Conservation (phyloP, 2,888 invertebrate genomes). For the Pheosia tremula region DNA sequence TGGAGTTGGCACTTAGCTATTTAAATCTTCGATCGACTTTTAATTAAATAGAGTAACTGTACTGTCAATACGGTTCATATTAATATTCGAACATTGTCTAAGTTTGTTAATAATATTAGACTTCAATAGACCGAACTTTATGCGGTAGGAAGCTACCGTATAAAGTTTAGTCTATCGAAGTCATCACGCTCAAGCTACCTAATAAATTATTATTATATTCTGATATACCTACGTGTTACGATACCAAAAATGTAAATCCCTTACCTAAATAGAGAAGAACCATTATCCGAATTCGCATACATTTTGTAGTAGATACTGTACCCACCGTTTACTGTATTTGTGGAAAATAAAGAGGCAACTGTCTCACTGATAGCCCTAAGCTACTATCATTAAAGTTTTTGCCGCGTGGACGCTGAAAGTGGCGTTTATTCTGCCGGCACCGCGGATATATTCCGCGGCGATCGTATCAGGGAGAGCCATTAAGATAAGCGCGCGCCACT, state of each 20-base stretch:
- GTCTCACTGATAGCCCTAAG: slow-evolving; percentile 37
- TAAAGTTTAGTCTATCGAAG: too few species aligned
- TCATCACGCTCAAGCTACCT: too few species aligned
- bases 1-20: slow-evolving; percentile 13
- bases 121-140: too few species aligned
- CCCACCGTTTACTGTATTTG: slow-evolving; percentile 43
- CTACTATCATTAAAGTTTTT: slow-evolving; percentile 69
- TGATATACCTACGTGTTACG: too few species aligned
- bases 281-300: slow-evolving; percentile 11
- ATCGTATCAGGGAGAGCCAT: slow-evolving; percentile 77
- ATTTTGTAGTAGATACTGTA: slow-evolving; percentile 24
- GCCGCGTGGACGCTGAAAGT: slow-evolving; percentile 57
- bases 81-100: too few species aligned
- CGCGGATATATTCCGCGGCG: slow-evolving; percentile 71
- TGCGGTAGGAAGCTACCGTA: too few species aligned
- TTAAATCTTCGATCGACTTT: slow-evolving; percentile 30
- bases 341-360: slow-evolving; percentile 36
- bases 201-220: too few species aligned
- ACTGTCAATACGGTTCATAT: neutral
- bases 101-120: too few species aligned
- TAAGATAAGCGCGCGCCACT: slow-evolving; percentile 76
- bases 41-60: slow-evolving; percentile 27
- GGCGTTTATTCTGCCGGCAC: slow-evolving; percentile 56
- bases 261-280: slow-evolving; percentile 21
- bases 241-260: too few species aligned